Evolutionary conservation across 37 sponge, comb jelly and placozoan genomes (phyloP), one percentile per base, ranked within the genome.

Genomic region (Aplysina aerophoba): DNA sequence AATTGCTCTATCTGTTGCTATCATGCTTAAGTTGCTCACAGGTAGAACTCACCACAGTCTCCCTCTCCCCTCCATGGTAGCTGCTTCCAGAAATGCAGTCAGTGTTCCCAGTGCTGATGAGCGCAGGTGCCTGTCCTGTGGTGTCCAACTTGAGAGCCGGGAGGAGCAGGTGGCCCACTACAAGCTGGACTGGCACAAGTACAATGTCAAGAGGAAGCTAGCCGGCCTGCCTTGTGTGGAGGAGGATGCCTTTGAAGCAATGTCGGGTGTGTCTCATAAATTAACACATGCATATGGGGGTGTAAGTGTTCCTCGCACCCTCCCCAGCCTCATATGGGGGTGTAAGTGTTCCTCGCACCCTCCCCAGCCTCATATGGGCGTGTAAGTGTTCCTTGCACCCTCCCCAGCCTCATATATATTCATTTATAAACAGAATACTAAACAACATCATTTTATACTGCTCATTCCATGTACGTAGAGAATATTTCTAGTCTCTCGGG

Each of bases 101-200:
- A 75, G 78, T 11, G 11, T 41, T 1, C 78, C 78, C 1, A 75
- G 21, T 8, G 14, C 3, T 12, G 78, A 75, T 16, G 78, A 75
- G n/a, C n/a, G 25, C 0, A 75, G 54, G 85, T 92, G 93, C 63
- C 64, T 62, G 39, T 63, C 85, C 15, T 92, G 93, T 79, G 86
- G 81, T 25, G 85, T 89, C 71, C 75, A 81, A 3, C 86, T 95
- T 57, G 73, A 30, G 11, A 56, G 61, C 67, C 57, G 96, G 56
- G 78, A 79, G 25, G 93, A 92, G 55, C 92, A 95, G 91, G 90
- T 98, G 53, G 66, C 55, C 25, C 98, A 98, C 73, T 95, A 93
- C 77, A 75, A 79, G 40, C 86, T 92, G 79, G 98, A 98, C 84
- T 98, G 98, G 98, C 98, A 98, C 59, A 82, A 91, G 20, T 92